A percentile compares a stretch with the other conserved stretches of the same genome.
These are phyloP conservation scores for Mesochorus sp. DNA, from an alignment of 2,888 invertebrate species.

Conservation along the genomic window DNA sequence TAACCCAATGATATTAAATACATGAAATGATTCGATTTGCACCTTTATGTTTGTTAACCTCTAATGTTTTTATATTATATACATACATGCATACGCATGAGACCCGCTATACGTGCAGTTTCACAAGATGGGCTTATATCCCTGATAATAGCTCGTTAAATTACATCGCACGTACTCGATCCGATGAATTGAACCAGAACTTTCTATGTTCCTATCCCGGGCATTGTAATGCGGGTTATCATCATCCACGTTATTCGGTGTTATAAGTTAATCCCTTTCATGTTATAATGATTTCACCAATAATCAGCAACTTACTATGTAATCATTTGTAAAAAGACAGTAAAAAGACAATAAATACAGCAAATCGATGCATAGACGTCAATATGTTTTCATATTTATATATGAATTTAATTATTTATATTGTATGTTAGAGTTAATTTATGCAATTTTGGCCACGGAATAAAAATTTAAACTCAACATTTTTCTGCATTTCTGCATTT, in stretches of 20 bases:
- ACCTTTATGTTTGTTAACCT: neutral
- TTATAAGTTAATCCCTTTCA: constrained; percentile 32
- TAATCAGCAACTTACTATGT: neutral
- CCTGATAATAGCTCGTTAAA: constrained; percentile 47
- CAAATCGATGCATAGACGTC: neutral
- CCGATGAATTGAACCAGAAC: constrained; percentile 35
- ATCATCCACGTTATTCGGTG: constrained; percentile 27
- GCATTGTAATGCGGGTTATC: constrained; percentile 24
- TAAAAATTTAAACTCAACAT: no score
- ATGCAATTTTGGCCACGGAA: no score
- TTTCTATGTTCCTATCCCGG: constrained; percentile 7
- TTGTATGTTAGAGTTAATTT: no score
- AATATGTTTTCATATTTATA: neutral
- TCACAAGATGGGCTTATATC: constrained; percentile 36
- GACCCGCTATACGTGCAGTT: neutral
- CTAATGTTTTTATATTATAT: neutral
- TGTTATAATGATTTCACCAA: constrained; percentile 21
- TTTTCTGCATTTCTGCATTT: no score
- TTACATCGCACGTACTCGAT: constrained; percentile 40
- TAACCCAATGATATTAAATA: neutral
- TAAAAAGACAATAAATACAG: neutral
- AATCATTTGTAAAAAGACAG: constrained; percentile 4
- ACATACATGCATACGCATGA: neutral
- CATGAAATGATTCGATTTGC: neutral
- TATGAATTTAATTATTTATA: no score